phyloP scores from a whole-genome alignment of 2,888 invertebrate species.

The Macrosoma leucophasiata region DNA sequence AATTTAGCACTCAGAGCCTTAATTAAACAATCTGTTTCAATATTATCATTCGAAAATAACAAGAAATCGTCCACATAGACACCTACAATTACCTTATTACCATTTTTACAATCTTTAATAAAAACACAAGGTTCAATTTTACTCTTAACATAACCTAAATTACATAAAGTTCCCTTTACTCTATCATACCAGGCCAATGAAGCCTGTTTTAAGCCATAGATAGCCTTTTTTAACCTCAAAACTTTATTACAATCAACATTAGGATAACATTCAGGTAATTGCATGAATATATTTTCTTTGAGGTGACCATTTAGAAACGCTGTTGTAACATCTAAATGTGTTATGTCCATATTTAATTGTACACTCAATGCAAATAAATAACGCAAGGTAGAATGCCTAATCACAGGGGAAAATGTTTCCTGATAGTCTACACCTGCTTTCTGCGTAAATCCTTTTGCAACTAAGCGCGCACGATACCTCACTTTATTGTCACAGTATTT shows the following conservation, averaged over 20 bases:
- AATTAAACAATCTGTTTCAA: conserved; percentile 4
- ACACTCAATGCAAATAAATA: conserved; percentile 7
- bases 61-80: conserved; percentile 15
- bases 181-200: conserved; percentile 14
- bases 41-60: conserved; percentile 9
- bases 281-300: conserved; percentile 13
- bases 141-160: conserved; percentile 5
- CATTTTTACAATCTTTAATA: conserved; percentile 6
- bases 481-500: conserved; percentile 14
- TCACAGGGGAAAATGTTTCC: conserved; percentile 21
- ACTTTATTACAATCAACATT: background rate
- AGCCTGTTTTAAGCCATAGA: conserved; percentile 16
- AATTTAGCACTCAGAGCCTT: conserved; percentile 8
- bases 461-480: conserved; percentile 15
- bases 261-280: conserved; percentile 9
- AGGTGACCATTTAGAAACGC: conserved; percentile 15
- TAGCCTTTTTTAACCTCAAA: conserved; percentile 12
- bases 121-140: conserved; percentile 11
- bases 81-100: conserved; percentile 7
- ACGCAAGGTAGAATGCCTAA: conserved; percentile 14
- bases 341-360: conserved; percentile 6
- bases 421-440: conserved; percentile 13
- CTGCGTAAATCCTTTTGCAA: conserved; percentile 18
- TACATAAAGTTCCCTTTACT: conserved; percentile 9
- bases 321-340: conserved; percentile 17